Percentiles rank a stretch among this genome's conserved stretches.
These are phyloP conservation scores for Glareola pratincola DNA, from an alignment of 2,113 vertebrate species.

Conservation along the genomic window DNA sequence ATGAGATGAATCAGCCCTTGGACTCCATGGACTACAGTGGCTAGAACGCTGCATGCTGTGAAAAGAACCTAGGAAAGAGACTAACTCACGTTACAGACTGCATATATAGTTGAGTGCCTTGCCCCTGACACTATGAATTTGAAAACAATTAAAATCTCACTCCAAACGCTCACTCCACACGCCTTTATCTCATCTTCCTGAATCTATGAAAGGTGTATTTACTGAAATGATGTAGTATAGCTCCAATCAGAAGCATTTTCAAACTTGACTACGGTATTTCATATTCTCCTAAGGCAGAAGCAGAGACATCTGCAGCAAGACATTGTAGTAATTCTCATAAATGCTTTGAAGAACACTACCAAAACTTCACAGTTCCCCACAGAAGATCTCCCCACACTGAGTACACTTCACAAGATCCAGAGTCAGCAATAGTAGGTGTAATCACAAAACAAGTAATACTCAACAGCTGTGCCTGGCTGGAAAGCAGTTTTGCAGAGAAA, in stretches of 20 bases:
- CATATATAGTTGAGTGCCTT: not conserved
- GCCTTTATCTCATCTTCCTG: not conserved
- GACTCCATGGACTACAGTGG: not conserved
- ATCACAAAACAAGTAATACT: not conserved
- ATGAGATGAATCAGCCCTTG: not conserved
- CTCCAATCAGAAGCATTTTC: not conserved
- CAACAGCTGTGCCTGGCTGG: not conserved
- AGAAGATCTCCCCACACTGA: not conserved
- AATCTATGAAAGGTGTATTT: not conserved
- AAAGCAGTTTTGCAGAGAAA: not conserved
- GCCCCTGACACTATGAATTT: not conserved
- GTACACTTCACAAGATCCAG: not conserved
- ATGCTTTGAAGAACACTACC: not conserved
- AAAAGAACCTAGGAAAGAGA: not conserved
- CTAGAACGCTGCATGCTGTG: not conserved
- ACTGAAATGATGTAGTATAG: not conserved
- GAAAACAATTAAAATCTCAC: not conserved
- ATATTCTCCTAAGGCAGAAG: not conserved
- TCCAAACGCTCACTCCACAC: not conserved
- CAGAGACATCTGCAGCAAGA: not conserved
- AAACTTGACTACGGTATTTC: not conserved
- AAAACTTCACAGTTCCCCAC: not conserved
- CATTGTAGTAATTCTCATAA: not conserved
- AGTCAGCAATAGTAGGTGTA: not conserved
- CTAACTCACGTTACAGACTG: not conserved